These are phyloP conservation scores for Craterocephalus amniculus DNA, from an alignment of 2,797 vertebrate species.

Conservation along the genomic window DNA sequence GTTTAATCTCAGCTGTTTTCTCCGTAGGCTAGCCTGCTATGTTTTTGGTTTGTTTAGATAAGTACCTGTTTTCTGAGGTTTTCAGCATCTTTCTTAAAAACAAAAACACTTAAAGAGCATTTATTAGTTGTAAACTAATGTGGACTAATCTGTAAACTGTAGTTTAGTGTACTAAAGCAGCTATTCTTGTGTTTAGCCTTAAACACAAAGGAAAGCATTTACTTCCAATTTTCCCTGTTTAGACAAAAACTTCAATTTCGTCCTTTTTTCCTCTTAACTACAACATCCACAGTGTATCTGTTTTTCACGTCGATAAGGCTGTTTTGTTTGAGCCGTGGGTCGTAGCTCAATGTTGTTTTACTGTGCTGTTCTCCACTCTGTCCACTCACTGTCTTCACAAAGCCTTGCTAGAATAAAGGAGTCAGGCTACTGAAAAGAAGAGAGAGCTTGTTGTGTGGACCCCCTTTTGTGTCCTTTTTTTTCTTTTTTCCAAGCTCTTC, in stretches of 20 bases:
- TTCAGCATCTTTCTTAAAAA: constrained; percentile 20
- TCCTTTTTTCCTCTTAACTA: constrained; percentile 35
- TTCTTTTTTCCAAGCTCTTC: constrained; percentile 65
- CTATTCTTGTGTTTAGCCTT: constrained; percentile 8
- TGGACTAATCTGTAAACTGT: constrained; percentile 13
- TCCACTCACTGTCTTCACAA: constrained; percentile 74
- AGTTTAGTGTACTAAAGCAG: background rate
- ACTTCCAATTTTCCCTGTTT: constrained; percentile 6
- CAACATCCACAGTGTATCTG: constrained; percentile 37
- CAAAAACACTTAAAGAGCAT: background rate
- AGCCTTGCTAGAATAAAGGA: constrained; percentile 71
- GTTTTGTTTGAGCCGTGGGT: constrained; percentile 60
- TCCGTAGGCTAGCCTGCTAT: constrained; percentile 11
- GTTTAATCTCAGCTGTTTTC: constrained; percentile 43
- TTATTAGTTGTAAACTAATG: constrained; percentile 17
- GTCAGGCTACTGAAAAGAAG: constrained; percentile 72
- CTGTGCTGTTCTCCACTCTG: constrained; percentile 61
- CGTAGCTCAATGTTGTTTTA: constrained; percentile 42
- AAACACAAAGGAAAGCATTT: constrained; percentile 17
- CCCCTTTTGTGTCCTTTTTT: constrained; percentile 77
- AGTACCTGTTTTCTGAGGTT: constrained; percentile 33
- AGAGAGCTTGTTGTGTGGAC: constrained; percentile 70
- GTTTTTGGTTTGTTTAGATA: constrained; percentile 46
- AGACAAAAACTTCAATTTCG: constrained; percentile 36
- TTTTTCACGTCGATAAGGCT: constrained; percentile 47